Conservation (phyloP, 2,113 vertebrate species). For the Coreoperca whiteheadi region DNA sequence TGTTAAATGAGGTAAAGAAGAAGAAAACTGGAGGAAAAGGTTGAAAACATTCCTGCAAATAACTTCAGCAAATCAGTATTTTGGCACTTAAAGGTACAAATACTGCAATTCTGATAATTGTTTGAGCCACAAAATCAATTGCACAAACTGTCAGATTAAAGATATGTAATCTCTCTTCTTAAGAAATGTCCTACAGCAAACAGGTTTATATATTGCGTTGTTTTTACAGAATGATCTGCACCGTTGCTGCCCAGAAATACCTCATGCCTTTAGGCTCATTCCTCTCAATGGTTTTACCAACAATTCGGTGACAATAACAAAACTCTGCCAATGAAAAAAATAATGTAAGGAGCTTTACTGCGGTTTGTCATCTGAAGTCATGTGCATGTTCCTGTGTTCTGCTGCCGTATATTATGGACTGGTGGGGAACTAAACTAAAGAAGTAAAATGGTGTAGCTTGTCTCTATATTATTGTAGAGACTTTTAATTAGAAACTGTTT, state of each 20-base stretch:
- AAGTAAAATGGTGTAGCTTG: not conserved
- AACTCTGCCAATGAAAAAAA: conserved; percentile 7
- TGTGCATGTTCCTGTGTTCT: not conserved
- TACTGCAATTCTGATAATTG: not conserved
- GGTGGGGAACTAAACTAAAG: not conserved
- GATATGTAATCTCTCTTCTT: not conserved
- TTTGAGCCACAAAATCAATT: not conserved
- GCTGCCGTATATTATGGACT: not conserved
- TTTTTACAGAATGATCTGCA: not conserved
- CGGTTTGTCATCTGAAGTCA: not conserved
- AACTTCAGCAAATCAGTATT: not conserved
- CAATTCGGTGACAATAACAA: not conserved
- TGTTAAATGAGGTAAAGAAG: not conserved
- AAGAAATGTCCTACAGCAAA: not conserved
- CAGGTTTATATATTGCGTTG: not conserved
- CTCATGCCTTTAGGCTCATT: not conserved
- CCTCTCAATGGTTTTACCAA: not conserved
- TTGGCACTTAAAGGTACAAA: not conserved
- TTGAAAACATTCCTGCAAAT: not conserved
- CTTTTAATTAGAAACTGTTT: not conserved
- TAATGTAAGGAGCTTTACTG: not conserved
- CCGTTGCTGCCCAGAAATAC: not conserved
- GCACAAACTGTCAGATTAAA: not conserved
- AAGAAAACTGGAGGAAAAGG: not conserved
- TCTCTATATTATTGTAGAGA: not conserved